Conservation (phyloP, 64 coral and sea anemone genomes). For the Pocillopora verrucosa region DNA sequence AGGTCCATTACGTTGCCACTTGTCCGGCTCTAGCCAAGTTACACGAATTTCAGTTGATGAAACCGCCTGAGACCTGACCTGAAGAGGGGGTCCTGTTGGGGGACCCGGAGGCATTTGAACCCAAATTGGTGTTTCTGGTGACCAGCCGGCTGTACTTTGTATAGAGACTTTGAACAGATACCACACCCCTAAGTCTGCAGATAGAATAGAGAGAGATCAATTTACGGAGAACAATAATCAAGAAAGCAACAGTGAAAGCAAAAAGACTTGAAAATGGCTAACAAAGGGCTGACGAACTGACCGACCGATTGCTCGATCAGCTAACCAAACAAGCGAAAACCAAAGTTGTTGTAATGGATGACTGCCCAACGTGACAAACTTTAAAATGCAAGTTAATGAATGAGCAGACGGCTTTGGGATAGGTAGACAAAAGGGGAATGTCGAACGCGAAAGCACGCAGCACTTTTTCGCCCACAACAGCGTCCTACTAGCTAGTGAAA, state of each 20-base stretch:
- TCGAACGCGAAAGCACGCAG: too few relatives aligned
- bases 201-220: not conserved
- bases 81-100: conserved; percentile 75
- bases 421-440: too few relatives aligned
- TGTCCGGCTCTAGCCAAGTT: conserved; percentile 67
- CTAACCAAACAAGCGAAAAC: not conserved
- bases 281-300: not conserved
- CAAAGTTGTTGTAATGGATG: not conserved
- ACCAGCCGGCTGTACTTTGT: conserved; percentile 76
- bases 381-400: not conserved
- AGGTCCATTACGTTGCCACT: conserved; percentile 68
- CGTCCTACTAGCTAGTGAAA: too few relatives aligned
- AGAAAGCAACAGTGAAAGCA: not conserved
- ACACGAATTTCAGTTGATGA: conserved; percentile 77
- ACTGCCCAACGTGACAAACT: not conserved
- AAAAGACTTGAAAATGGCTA: not conserved
- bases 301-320: not conserved
- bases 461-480: too few relatives aligned
- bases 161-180: conserved; percentile 82
- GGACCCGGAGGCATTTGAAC: conserved; percentile 68
- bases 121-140: conserved; percentile 56
- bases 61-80: conserved; percentile 33
- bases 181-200: conserved; percentile 60
- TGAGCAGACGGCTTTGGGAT: not conserved
- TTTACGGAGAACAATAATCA: not conserved